Conservation (phyloP, 2,888 invertebrate species). For the Tipula confusa region DNA sequence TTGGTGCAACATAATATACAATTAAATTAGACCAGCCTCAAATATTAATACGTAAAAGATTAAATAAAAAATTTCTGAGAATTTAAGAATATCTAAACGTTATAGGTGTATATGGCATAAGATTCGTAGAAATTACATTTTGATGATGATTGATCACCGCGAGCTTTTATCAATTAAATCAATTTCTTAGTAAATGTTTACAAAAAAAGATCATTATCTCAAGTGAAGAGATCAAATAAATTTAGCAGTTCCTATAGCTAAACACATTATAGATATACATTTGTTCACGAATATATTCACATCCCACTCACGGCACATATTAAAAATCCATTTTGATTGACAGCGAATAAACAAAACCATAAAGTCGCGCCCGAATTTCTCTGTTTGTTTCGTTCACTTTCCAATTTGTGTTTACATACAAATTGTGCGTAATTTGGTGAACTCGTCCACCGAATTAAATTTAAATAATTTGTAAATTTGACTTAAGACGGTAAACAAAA, state of each 20-base stretch:
- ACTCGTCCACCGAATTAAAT: neutral
- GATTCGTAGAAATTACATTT: neutral
- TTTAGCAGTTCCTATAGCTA: neutral
- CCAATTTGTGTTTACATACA: no score
- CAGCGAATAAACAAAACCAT: neutral
- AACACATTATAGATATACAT: no score
- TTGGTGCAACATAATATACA: no score
- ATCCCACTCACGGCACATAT: neutral
- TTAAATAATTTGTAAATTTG: neutral
- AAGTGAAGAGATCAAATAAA: neutral
- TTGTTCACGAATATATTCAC: no score
- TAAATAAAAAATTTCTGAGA: neutral
- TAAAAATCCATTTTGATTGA: neutral
- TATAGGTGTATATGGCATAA: no score
- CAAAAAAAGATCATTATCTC: neutral
- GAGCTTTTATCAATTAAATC: neutral
- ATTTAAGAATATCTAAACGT: neutral
- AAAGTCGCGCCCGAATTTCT: neutral
- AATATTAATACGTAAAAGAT: neutral
- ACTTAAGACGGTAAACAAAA: neutral
- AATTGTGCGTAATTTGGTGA: no score
- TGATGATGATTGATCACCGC: neutral
- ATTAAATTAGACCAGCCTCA: no score
- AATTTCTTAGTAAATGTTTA: neutral
- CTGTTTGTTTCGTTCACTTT: no score